Evolutionary conservation across 1,140 invertebrate species (phyloP).

Genomic region (Drosophila suzukii): DNA sequence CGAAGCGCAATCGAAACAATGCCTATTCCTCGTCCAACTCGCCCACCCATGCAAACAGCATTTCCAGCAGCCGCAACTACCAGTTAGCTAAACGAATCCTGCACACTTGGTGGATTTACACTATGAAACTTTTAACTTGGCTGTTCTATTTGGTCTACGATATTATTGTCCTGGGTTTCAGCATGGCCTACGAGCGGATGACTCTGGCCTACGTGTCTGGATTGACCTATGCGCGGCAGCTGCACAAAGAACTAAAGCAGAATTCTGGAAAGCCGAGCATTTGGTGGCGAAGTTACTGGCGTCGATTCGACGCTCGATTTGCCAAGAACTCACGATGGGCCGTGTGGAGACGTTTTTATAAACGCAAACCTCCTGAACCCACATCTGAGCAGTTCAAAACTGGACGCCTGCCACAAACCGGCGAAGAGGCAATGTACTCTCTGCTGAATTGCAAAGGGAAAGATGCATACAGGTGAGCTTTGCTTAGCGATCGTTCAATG

Average conservation of each 20-base stretch:
- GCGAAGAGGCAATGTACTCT: slow-evolving; percentile 97
- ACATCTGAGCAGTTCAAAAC: slow-evolving; percentile 67
- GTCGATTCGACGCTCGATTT: slow-evolving; percentile 76
- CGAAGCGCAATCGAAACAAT: slow-evolving; percentile 68
- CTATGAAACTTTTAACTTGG: slow-evolving; percentile 89
- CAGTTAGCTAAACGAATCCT: slow-evolving; percentile 77
- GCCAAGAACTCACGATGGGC: slow-evolving; percentile 80
- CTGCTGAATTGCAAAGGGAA: slow-evolving; percentile 96
- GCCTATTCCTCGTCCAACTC: slow-evolving; percentile 68
- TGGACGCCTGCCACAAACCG: slow-evolving; percentile 91
- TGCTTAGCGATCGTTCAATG: not conserved
- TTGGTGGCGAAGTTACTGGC: slow-evolving; percentile 78
- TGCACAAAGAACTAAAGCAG: slow-evolving; percentile 77
- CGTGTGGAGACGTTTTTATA: slow-evolving; percentile 78
- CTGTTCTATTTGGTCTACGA: slow-evolving; percentile 91
- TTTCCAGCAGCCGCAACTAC: slow-evolving; percentile 71
- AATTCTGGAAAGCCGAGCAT: slow-evolving; percentile 81
- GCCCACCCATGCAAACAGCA: slow-evolving; percentile 54
- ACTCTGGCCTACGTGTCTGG: slow-evolving; percentile 59
- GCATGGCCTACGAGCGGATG: slow-evolving; percentile 88
- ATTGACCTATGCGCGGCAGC: slow-evolving; percentile 57
- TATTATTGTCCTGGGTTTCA: slow-evolving; percentile 90
- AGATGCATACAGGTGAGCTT: slow-evolving; percentile 93
- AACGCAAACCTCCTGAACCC: slow-evolving; percentile 69
- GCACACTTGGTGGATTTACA: slow-evolving; percentile 88